A percentile compares a stretch with the other conserved stretches of the same genome.
phyloP scores from a whole-genome alignment of 2,113 vertebrate species.

The Aramus guarauna region DNA sequence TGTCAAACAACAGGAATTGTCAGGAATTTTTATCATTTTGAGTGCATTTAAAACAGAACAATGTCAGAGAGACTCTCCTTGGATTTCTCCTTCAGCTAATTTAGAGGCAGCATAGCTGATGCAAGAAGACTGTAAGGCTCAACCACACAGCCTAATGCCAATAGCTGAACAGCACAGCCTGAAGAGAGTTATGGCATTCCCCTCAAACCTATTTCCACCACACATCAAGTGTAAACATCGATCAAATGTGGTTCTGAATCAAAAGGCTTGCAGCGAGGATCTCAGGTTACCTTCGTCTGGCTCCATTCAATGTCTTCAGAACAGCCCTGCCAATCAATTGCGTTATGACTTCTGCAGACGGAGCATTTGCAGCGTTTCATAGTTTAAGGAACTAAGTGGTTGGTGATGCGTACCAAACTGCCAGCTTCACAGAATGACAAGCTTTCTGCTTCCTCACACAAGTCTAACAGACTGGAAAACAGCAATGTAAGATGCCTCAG shows the following conservation, averaged over 20 bases:
- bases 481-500: background rate
- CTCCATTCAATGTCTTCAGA: background rate
- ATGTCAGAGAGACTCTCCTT: background rate
- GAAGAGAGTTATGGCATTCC: background rate
- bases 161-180: background rate
- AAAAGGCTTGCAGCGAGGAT: background rate
- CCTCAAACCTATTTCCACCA: background rate
- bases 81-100: background rate
- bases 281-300: background rate
- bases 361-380: background rate
- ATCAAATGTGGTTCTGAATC: background rate
- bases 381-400: background rate
- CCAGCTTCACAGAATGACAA: background rate
- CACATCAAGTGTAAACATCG: background rate
- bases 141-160: background rate
- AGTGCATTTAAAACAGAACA: background rate
- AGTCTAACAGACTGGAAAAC: background rate
- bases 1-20: background rate
- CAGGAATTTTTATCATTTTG: background rate
- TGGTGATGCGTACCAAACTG: background rate
- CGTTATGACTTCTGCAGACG: background rate
- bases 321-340: background rate
- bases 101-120: background rate
- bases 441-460: background rate
- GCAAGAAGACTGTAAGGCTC: background rate